Base-by-base conservation (phyloP, 2,888 invertebrate species). In the Hydroisotoma schaefferi region DNA sequence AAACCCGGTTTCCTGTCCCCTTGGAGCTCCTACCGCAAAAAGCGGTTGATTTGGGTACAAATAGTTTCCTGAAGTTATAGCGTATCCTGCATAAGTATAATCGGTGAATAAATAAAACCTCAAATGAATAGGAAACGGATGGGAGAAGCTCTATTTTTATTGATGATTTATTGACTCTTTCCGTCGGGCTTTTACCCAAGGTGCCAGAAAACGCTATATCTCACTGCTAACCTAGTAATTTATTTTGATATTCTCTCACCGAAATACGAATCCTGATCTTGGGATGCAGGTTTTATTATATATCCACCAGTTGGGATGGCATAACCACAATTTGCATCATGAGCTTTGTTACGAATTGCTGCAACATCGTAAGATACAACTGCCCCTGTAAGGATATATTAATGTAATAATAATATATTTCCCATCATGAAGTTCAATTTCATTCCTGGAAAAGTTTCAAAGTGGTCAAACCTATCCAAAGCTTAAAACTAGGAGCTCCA, bases 401-500 rank as follows among this genome's bases (percentile, higher is more conserved):
- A 51, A 51, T 51, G 29, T 33, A 51, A 26, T 22, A 15, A 51
- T 8, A 26, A 33, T 6, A 33, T 33, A 33, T 20, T 25, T 22
- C 18, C 5, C 2, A 5, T 38, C 5, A 12, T 23, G 37, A 52
- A 49, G 2, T 25, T 18, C 15, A 5, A n/a, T 2, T 20, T 27
- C 6, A 2, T 29, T 29, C 51, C 22, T 26, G 51, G 2, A 4
- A 4, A n/a, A 29, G 15, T 15, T 5, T 23, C 6, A 22, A 18
- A 10, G 23, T 23, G 0, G 28, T 15, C 47, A 2, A 73, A 77
- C 84, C 84, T 67, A 80, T 79, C 83, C 84, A 84, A 52, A 81
- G 80, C 51, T 79, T 75, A 15, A 84, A 77, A 0, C 84, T 84
- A 2, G 85, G 85, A 0, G 84, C 83, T 2, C 85, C 85, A 15